These are phyloP conservation scores for Yponomeuta plumbellus DNA, from an alignment of 2,888 invertebrate genomes.

Conservation along the genomic window DNA sequence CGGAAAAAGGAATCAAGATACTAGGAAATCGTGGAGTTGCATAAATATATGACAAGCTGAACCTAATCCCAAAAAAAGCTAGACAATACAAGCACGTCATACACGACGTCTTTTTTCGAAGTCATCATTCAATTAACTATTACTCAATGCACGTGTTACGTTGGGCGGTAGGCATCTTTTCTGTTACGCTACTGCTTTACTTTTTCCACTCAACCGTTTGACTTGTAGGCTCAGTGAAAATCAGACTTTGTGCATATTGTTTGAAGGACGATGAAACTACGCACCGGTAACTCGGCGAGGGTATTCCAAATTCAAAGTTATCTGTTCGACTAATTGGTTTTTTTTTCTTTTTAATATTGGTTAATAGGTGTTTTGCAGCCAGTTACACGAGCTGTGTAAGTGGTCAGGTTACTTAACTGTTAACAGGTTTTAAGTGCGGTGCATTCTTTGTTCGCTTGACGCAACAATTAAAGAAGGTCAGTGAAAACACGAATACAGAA, in stretches of 20 bases:
- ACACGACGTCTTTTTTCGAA: neutral
- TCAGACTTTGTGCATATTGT: neutral
- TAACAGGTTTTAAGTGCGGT: neutral
- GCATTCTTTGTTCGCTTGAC: neutral
- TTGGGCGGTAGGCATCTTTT: neutral
- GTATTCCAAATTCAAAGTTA: conserved; percentile 1
- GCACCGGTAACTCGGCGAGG: neutral
- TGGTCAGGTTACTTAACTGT: neutral
- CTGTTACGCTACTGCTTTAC: neutral
- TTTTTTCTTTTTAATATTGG: neutral
- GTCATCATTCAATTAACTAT: neutral
- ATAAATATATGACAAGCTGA: neutral
- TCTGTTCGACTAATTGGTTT: neutral
- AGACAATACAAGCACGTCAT: neutral
- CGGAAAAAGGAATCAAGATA: neutral
- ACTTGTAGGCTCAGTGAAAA: neutral
- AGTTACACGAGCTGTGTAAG: neutral
- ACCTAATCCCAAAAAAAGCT: neutral
- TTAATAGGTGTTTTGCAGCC: neutral
- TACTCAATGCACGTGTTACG: neutral
- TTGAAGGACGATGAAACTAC: neutral
- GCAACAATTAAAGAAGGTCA: neutral
- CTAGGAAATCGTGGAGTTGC: neutral
- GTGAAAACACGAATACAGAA: neutral
- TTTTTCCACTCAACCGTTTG: neutral